phyloP scores from a whole-genome alignment of 1,140 invertebrate genomes.

The Drosophila melanica region DNA sequence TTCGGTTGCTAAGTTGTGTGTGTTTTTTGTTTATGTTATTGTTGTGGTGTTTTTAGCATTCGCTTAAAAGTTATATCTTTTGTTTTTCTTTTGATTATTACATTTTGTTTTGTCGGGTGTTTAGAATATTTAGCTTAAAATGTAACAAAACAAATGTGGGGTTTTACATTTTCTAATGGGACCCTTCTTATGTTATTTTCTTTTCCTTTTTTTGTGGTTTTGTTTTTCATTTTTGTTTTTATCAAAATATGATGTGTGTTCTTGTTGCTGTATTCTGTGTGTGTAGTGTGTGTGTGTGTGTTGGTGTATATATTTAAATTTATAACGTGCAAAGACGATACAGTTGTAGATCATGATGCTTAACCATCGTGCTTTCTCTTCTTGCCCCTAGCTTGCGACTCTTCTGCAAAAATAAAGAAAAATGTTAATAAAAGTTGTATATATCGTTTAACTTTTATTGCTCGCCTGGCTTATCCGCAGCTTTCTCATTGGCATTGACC shows the following conservation, averaged over 20 bases:
- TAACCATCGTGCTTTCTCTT: conserved; percentile 89
- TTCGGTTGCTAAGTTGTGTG: conserved; percentile 52
- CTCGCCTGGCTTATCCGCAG: conserved; percentile 63
- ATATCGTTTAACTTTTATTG: background rate
- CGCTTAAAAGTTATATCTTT: conserved; percentile 59
- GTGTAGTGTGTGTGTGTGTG: conserved; percentile 41
- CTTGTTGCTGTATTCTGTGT: conserved; percentile 45
- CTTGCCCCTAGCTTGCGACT: conserved; percentile 87
- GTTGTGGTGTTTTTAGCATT: conserved; percentile 32
- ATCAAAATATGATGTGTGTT: conserved; percentile 81
- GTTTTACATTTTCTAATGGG: conserved; percentile 51
- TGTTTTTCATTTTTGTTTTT: conserved; percentile 44
- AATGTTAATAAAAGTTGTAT: background rate
- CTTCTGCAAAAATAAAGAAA: conserved; percentile 62
- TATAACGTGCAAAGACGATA: conserved; percentile 78
- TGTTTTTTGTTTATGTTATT: conserved; percentile 29
- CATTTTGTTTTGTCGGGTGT: conserved; percentile 44
- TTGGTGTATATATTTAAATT: conserved; percentile 63
- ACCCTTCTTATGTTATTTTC: conserved; percentile 32
- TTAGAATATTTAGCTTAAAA: conserved; percentile 64
- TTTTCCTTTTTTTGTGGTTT: conserved; percentile 9
- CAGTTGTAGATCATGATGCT: conserved; percentile 44
- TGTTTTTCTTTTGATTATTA: conserved; percentile 72
- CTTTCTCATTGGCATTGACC: conserved; percentile 62
- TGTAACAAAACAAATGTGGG: conserved; percentile 71